Percentiles rank a stretch among this genome's conserved stretches.
These are phyloP conservation scores for Lysiphlebus fabarum DNA, from an alignment of 1,140 invertebrate species.

Conservation along the genomic window DNA sequence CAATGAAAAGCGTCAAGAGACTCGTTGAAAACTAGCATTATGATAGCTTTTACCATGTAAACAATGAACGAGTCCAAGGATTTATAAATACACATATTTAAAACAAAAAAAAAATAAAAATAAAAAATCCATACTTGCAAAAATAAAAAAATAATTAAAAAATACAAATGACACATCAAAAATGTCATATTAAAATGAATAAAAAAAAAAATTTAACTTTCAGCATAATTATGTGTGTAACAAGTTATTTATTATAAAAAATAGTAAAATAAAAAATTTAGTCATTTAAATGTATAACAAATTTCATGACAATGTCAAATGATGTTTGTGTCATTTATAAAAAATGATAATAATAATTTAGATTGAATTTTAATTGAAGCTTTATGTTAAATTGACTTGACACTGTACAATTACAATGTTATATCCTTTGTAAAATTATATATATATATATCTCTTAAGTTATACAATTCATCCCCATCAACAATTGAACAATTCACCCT, in stretches of 20 bases:
- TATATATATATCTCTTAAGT: too few relatives aligned
- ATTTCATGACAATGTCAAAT: slow-evolving; percentile 36
- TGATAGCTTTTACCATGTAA: slow-evolving; percentile 27
- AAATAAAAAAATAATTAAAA: slow-evolving; percentile 22
- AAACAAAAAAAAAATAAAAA: not conserved
- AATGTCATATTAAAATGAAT: slow-evolving; percentile 15
- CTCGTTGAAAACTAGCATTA: slow-evolving; percentile 32
- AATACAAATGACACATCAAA: not conserved
- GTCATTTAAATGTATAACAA: slow-evolving; percentile 2
- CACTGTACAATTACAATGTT: slow-evolving; percentile 38
- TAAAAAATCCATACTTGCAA: not conserved
- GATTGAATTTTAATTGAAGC: slow-evolving; percentile 8
- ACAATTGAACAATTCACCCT: too few relatives aligned
- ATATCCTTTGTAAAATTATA: too few relatives aligned
- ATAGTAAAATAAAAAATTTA: too few relatives aligned
- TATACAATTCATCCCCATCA: too few relatives aligned
- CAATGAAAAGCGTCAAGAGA: slow-evolving; percentile 12
- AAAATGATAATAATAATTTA: too few relatives aligned
- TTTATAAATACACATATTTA: slow-evolving; percentile 3
- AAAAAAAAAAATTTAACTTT: not conserved
- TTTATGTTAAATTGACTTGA: slow-evolving; percentile 39
- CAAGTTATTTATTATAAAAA: slow-evolving; percentile 4
- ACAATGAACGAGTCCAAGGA: slow-evolving; percentile 21
- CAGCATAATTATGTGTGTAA: too few relatives aligned
- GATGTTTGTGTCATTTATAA: not conserved